Evolutionary conservation across 2,113 vertebrate genomes (phyloP), one percentile per base, ranked within the genome.

Genomic region (Oryzias javanicus): DNA sequence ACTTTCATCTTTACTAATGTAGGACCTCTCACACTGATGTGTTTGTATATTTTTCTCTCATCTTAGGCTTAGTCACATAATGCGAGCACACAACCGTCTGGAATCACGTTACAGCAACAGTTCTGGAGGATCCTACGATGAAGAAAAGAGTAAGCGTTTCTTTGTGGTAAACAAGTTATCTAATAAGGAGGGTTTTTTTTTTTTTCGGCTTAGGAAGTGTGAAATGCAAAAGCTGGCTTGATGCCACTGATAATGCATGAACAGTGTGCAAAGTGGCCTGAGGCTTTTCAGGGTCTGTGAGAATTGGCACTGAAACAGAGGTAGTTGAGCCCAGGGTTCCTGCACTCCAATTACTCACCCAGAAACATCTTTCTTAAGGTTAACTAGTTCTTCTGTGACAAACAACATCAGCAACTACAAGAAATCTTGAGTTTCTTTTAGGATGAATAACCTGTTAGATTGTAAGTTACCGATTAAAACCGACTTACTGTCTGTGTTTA

Each of bases 31-130:
- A 14, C 50, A 3, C 64, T 64, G 0, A 6, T 12, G 10, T 25
- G 24, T 13, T 17, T 20, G n/a, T 3, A 27, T 5, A 44, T 18
- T 0, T 14, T 3, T 46, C 49, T 65, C 25, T 73, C 18, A 67
- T 20, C 27, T 62, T 58, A 89, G 88, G 73, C 67, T 73, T 0
- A 77, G 78, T 58, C 83, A 88, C 64, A 74, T 93, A 49, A 91
- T 92, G 78, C 92, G 93, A 86, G 94, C 94, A 58, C 96, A 99
- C 79, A 94, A 94, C 19, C 94, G 95, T 5, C 90, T 99, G 35
- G 97, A 98, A 66, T 99, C 96, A 4, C 93, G 95, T 71, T 96
- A 98, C 90, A 98, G 97, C 81, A 98, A 96, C 82, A 98, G 97
- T 76, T 99, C 97, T 0, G 96, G 96, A 81, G 96, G 97, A 59